phyloP scores from a whole-genome alignment of 2,113 vertebrate species.

The Haemorhous mexicanus region DNA sequence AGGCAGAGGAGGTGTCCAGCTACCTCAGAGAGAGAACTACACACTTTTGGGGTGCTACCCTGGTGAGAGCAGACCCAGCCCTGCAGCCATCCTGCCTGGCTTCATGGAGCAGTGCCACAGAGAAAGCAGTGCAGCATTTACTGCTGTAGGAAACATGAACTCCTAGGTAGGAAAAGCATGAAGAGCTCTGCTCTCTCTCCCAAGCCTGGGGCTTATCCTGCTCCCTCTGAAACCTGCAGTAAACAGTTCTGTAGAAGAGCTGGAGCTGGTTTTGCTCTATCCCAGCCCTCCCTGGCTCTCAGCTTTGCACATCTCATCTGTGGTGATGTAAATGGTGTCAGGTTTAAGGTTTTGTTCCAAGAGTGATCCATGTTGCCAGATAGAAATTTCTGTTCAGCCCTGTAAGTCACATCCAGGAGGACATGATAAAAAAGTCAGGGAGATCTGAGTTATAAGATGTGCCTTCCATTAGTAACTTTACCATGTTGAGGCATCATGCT shows the following conservation, averaged over 20 bases:
- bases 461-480: neutral
- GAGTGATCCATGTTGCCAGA: neutral
- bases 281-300: neutral
- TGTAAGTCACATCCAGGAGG: neutral
- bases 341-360: neutral
- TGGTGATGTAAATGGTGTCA: neutral
- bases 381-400: neutral
- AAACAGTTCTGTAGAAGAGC: neutral
- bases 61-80: neutral
- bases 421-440: neutral
- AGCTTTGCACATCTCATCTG: neutral
- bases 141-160: neutral
- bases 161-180: neutral
- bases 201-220: neutral
- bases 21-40: neutral
- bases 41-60: neutral
- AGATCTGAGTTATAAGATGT: neutral
- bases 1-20: neutral
- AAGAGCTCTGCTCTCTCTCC: neutral
- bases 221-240: neutral
- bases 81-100: neutral
- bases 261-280: neutral
- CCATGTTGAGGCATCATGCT: fast-evolving
- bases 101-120: neutral
- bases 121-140: neutral